Base-by-base conservation (phyloP, 2,797 vertebrate species). In the Hipposideros larvatus region DNA sequence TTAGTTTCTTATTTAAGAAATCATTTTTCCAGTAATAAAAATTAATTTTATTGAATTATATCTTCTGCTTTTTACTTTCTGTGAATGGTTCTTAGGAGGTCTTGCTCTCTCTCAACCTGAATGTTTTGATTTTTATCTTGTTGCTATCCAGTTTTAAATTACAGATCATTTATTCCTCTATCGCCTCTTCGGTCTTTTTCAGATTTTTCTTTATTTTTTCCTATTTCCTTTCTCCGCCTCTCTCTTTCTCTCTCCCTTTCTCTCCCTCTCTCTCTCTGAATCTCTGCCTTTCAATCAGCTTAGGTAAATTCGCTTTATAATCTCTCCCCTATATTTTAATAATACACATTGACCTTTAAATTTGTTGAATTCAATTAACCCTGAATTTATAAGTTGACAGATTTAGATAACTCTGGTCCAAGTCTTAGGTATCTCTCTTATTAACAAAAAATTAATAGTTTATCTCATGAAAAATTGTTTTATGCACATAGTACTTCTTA, bases 401-500 rank as follows among this genome's bases (percentile, higher is more conserved):
- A 78, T 8, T 82, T 26, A 26, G 16, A 65, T 91, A n/a, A 34
- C 37, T 43, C 51, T 28, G 65, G 19, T 89, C 26, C 6, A 86
- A 57, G 14, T 53, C 1, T 59, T n/a, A 91, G 15, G 18, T 59
- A 34, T 21, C 21, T 59, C 28, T 83, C 26, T 84, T 87, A 61
- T 53, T 89, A 78, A 48, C 70, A 61, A 71, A 71, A 77, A 55
- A 22, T 46, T 84, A 87, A 48, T 37, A 84, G 7, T 43, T 87
- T 63, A 85, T 11, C 11, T 66, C 1, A 4, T 19, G 16, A 95
- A 8, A 34, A 89, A 70, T 63, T 9, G 70, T 28, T 93, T 74
- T 95, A 46, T 63, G 5, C 37, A 82, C n/a, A n/a, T 41, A 51
- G n/a, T n/a, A 71, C 87, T 79, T 84, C 46, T 91, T 86, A 74